A percentile compares a stretch with the other conserved stretches of the same genome.
Conservation (phyloP, 2,888 invertebrate species). For the Sphaerophoria rueppellii region DNA sequence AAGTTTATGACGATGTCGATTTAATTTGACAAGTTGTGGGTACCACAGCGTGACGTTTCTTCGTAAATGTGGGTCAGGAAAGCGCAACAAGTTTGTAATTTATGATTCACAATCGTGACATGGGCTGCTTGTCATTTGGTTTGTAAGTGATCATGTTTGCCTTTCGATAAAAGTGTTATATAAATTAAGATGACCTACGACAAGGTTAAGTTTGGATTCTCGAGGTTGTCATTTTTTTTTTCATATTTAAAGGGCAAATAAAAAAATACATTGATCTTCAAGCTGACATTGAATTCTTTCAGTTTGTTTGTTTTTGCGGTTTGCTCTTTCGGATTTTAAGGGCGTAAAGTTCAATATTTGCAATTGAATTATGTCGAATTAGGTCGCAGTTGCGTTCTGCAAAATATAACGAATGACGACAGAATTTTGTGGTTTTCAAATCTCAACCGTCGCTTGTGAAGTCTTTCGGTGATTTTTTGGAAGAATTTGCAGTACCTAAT, state of each 20-base stretch:
- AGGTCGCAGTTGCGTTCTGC: too few relatives aligned
- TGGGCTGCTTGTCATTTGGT: conserved; percentile 3
- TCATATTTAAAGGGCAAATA: background rate
- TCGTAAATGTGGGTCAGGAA: conserved; percentile 35
- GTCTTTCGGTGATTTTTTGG: too few relatives aligned
- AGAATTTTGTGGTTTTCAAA: too few relatives aligned
- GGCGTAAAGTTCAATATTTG: conserved; percentile 60
- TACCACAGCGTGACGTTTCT: conserved; percentile 21
- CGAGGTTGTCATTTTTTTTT: background rate
- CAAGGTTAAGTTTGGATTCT: conserved; percentile 44
- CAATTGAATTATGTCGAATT: conserved; percentile 36
- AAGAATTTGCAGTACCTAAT: too few relatives aligned
- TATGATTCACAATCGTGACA: conserved; percentile 17
- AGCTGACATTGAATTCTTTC: conserved; percentile 24
- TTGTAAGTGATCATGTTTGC: conserved; percentile 50
- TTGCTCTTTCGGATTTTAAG: conserved; percentile 2
- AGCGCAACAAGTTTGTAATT: conserved; percentile 23
- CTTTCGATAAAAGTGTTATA: conserved; percentile 28
- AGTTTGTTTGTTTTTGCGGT: background rate
- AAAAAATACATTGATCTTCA: background rate
- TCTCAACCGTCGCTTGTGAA: too few relatives aligned
- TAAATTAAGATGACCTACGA: conserved; percentile 61
- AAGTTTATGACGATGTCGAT: conserved; percentile 1
- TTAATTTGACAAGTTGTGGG: conserved; percentile 25
- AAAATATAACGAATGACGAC: background rate